Conservation (phyloP, 2,888 invertebrate species). For the Cartodere bifasciata region DNA sequence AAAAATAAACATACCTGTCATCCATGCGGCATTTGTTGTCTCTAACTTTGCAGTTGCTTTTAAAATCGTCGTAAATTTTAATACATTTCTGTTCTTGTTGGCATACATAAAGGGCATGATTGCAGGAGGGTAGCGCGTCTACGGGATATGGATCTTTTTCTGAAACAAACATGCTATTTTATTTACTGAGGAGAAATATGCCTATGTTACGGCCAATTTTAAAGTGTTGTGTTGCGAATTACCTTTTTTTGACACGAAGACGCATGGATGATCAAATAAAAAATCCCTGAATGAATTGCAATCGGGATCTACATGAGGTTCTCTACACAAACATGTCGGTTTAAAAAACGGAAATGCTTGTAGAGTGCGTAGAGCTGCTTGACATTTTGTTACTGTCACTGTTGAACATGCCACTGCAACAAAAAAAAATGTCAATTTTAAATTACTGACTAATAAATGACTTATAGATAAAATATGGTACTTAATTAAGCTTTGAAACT, state of each 20-base stretch:
- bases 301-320: constrained; percentile 81
- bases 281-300: constrained; percentile 89
- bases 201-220: no score
- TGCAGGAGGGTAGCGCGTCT: constrained; percentile 80
- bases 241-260: constrained; percentile 84
- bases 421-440: no score
- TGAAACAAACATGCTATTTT: constrained; percentile 39
- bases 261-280: constrained; percentile 87
- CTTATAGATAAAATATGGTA: no score
- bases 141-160: constrained; percentile 84
- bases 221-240: no score
- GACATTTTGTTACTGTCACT: constrained; percentile 85
- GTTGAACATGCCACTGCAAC: constrained; percentile 84
- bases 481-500: no score
- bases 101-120: constrained; percentile 77
- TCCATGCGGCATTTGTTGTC: constrained; percentile 84
- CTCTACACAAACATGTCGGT: constrained; percentile 84
- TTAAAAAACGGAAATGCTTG: constrained; percentile 89
- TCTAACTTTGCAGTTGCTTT: constrained; percentile 72
- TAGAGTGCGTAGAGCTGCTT: constrained; percentile 76
- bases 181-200: constrained; percentile 1
- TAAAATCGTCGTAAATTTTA: constrained; percentile 74
- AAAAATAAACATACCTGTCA: constrained; percentile 52
- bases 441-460: no score
- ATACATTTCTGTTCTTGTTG: constrained; percentile 70